Conservation (phyloP, 2,888 invertebrate species). For the Eumerus sabulonum region DNA sequence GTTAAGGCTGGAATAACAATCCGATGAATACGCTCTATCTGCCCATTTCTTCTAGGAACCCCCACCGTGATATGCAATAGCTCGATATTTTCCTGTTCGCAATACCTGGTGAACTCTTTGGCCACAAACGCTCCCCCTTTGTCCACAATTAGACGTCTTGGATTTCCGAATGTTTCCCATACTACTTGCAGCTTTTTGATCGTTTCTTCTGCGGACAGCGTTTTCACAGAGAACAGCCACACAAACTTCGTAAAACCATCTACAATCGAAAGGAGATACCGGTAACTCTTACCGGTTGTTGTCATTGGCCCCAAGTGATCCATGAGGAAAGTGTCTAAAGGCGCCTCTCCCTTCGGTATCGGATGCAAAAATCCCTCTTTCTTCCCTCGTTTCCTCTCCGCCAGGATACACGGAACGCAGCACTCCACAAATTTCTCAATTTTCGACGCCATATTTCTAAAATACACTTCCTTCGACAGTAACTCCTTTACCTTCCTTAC, state of each 20-base stretch:
- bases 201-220: neutral
- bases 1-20: conserved; percentile 45
- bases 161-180: too few relatives aligned
- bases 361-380: conserved; percentile 13
- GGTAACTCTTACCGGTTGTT: conserved; percentile 19
- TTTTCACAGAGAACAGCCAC: neutral
- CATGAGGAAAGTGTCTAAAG: conserved; percentile 19
- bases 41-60: conserved; percentile 44
- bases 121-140: neutral
- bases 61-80: conserved; percentile 12
- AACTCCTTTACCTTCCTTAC: neutral
- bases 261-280: conserved; percentile 26
- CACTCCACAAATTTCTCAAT: neutral
- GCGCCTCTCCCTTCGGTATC: conserved; percentile 15
- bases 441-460: neutral
- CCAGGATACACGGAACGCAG: conserved; percentile 1
- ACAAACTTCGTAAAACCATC: conserved; percentile 27
- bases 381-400: conserved; percentile 11
- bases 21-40: conserved; percentile 42
- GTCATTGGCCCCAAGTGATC: conserved; percentile 26
- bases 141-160: neutral
- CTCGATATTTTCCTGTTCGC: conserved; percentile 4
- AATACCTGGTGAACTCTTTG: neutral
- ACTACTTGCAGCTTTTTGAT: neutral
- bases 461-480: neutral